These are phyloP conservation scores for Acanthoscelides obtectus DNA, from an alignment of 2,888 invertebrate genomes.

Conservation along the genomic window DNA sequence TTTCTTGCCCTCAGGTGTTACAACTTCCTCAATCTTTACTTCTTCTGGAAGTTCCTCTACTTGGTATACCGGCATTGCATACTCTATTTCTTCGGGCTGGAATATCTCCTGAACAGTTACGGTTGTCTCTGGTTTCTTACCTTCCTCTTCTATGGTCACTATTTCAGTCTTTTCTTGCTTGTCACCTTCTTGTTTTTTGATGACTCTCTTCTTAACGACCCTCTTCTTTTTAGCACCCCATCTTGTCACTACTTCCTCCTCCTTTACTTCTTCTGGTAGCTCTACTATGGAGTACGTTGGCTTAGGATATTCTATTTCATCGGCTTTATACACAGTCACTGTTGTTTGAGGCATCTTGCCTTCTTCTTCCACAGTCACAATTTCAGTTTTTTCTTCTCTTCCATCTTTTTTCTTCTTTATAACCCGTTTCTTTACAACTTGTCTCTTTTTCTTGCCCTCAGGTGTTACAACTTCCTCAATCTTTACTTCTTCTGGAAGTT, in stretches of 20 bases:
- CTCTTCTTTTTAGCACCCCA: constrained; percentile 45
- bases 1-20: constrained; percentile 42
- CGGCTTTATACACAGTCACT: constrained; percentile 27
- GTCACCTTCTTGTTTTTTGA: constrained; percentile 44
- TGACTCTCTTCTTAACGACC: constrained; percentile 42
- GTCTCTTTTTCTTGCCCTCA: constrained; percentile 38
- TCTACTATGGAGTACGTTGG: constrained; percentile 24
- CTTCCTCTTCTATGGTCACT: constrained; percentile 40
- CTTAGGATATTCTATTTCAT: constrained; percentile 18
- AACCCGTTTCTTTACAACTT: constrained; percentile 36
- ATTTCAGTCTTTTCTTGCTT: constrained; percentile 39
- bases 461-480: constrained; percentile 37
- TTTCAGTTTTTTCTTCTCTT: constrained; percentile 41
- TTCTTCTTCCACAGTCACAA: constrained; percentile 34
- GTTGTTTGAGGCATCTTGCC: constrained; percentile 30
- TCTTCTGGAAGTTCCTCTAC: constrained; percentile 33
- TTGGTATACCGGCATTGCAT: constrained; percentile 9
- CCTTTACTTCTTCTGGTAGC: constrained; percentile 14
- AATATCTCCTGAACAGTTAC: constrained; percentile 33
- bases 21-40: constrained; percentile 31
- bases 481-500: constrained; percentile 30
- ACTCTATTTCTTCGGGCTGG: constrained; percentile 18
- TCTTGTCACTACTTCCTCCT: constrained; percentile 35
- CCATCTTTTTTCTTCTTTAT: constrained; percentile 48
- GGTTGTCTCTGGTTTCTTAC: constrained; percentile 44